Percentiles rank a stretch among this genome's conserved stretches.
These are phyloP conservation scores for Rhopalosiphum maidis DNA, from an alignment of 1,140 invertebrate species.

Conservation along the genomic window DNA sequence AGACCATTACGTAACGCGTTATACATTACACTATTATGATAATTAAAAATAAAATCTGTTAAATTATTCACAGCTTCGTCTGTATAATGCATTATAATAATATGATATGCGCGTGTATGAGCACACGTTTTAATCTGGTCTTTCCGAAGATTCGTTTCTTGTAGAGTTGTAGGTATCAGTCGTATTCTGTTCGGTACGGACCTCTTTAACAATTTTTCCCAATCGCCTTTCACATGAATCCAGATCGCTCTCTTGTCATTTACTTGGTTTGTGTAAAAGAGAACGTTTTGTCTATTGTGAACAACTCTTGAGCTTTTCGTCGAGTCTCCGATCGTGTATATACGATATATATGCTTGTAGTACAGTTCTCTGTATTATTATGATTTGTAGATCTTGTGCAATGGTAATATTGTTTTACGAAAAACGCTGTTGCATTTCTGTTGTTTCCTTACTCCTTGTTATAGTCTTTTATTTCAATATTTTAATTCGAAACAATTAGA, in stretches of 20 bases:
- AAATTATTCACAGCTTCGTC: conserved; percentile 12
- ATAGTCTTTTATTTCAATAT: not conserved
- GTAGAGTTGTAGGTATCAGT: not conserved
- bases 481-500: not conserved
- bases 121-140: not conserved
- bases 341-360: not conserved
- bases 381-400: not conserved
- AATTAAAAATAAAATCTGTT: not conserved
- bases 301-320: conserved; percentile 17
- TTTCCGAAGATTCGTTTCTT: not conserved
- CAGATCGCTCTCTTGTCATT: not conserved
- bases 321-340: not conserved
- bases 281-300: conserved; percentile 21
- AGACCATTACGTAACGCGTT: not conserved
- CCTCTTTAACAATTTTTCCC: not conserved
- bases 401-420: not conserved
- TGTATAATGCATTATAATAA: not conserved
- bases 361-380: not conserved
- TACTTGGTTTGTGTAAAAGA: not conserved
- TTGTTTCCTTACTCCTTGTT: not conserved
- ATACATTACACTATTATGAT: not conserved
- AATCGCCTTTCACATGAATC: conserved; percentile 35
- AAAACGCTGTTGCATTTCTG: not conserved
- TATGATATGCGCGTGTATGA: not conserved
- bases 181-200: not conserved